Evolutionary conservation across 92 coral and sea anemone species (phyloP).

Genomic region (Bergia sp.): DNA sequence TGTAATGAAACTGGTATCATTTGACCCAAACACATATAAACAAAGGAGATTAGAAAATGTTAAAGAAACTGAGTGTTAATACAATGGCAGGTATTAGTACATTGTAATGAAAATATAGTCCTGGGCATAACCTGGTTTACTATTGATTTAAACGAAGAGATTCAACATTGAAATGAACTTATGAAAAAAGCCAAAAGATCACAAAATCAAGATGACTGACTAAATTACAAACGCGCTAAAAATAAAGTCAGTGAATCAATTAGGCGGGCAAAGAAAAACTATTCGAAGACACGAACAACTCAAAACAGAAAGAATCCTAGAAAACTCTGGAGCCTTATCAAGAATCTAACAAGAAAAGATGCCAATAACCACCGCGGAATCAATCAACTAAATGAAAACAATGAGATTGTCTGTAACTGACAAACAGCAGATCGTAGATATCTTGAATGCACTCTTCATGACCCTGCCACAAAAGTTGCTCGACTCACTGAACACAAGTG

Average conservation of each 20-base stretch:
- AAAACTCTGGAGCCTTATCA: constrained; percentile 34
- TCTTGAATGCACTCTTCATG: constrained; percentile 31
- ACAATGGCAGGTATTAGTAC: no score
- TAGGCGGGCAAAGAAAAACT: constrained; percentile 8
- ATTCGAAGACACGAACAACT: constrained; percentile 10
- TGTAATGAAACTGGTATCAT: no score
- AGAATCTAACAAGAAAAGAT: not conserved
- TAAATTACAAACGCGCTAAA: not conserved
- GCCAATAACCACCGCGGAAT: constrained; percentile 13
- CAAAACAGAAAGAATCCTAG: constrained; percentile 25
- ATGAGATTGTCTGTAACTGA: constrained; percentile 13
- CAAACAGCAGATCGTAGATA: constrained; percentile 9
- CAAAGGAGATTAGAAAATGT: no score
- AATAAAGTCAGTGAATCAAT: not conserved
- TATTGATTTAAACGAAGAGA: constrained; percentile 5
- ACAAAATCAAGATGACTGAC: constrained; percentile 23
- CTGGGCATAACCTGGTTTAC: constrained; percentile 19
- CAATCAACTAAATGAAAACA: constrained; percentile 18
- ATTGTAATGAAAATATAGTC: no score
- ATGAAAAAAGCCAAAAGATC: constrained; percentile 25
- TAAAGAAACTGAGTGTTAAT: no score
- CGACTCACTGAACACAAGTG: not conserved
- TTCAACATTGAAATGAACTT: constrained; percentile 8
- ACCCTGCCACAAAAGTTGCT: constrained; percentile 16
- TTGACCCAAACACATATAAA: no score